phyloP scores from a whole-genome alignment of 2,113 vertebrate species.

The Felis chaus region DNA sequence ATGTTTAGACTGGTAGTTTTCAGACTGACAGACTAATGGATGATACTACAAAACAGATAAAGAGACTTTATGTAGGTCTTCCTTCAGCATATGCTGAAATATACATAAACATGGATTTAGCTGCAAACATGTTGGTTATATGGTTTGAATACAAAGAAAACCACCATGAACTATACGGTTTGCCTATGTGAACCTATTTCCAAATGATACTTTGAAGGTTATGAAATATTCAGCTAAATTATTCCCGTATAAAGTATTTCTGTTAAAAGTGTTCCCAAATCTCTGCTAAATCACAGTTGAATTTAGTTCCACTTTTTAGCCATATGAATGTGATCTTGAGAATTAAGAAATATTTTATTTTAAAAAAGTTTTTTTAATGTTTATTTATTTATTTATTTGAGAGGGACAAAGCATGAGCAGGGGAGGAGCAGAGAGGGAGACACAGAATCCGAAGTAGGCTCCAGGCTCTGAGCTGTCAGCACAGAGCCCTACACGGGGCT shows the following conservation, averaged over 20 bases:
- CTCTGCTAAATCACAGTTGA: slow-evolving; percentile 24
- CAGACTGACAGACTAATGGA: background rate
- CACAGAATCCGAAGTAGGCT: no score
- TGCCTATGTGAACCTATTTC: background rate
- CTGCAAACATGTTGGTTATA: background rate
- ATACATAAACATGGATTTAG: background rate
- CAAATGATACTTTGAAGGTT: background rate
- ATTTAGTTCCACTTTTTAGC: background rate
- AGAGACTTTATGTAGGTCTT: background rate
- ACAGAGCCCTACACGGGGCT: no score
- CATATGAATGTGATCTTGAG: background rate
- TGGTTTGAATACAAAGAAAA: background rate
- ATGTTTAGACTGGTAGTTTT: slow-evolving; percentile 12
- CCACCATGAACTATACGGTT: background rate
- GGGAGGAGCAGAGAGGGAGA: no score
- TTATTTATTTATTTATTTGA: no score
- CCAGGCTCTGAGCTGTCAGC: no score
- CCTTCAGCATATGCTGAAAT: background rate
- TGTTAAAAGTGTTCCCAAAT: background rate
- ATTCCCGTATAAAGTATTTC: background rate
- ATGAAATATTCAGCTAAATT: slow-evolving; percentile 8
- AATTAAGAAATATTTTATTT: background rate
- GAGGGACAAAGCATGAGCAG: no score
- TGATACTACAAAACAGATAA: background rate
- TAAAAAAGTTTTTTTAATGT: no score